Evolutionary conservation across 1,140 invertebrate species (phyloP).

Genomic region (Trypoxylus dichotomus): DNA sequence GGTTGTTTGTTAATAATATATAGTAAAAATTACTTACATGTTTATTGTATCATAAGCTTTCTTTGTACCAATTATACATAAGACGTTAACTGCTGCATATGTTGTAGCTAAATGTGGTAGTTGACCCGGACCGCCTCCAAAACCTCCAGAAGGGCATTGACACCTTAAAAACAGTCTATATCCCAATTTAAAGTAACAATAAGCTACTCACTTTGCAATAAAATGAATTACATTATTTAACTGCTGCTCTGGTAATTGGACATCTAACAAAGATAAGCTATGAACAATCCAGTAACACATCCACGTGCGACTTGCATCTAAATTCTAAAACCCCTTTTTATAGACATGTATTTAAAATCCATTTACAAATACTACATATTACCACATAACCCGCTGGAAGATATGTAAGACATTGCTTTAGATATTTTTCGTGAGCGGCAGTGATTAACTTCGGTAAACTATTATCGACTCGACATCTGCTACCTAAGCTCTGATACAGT

Average conservation of each 20-base stretch:
- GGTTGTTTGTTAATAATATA: not conserved
- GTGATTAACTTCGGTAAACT: constrained; percentile 64
- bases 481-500: constrained; percentile 64
- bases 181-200: not conserved
- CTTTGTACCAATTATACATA: constrained; percentile 85
- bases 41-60: constrained; percentile 87
- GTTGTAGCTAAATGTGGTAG: constrained; percentile 92
- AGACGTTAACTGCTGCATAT: constrained; percentile 93
- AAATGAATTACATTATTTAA: constrained; percentile 70
- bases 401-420: constrained; percentile 69
- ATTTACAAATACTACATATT: constrained; percentile 40
- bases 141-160: constrained; percentile 82
- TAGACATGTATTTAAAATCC: constrained; percentile 21
- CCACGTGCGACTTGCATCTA: constrained; percentile 95
- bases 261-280: constrained; percentile 80
- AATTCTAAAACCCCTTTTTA: constrained; percentile 57
- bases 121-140: constrained; percentile 92
- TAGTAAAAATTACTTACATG: constrained; percentile 39
- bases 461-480: constrained; percentile 58
- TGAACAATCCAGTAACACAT: constrained; percentile 95
- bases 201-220: constrained; percentile 57
- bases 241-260: constrained; percentile 65
- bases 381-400: constrained; percentile 73
- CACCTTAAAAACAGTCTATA: constrained; percentile 59
- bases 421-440: constrained; percentile 67